These are phyloP conservation scores for Drosophila nr. perissopoda DNA, from an alignment of 2,888 invertebrate species.

Conservation along the genomic window DNA sequence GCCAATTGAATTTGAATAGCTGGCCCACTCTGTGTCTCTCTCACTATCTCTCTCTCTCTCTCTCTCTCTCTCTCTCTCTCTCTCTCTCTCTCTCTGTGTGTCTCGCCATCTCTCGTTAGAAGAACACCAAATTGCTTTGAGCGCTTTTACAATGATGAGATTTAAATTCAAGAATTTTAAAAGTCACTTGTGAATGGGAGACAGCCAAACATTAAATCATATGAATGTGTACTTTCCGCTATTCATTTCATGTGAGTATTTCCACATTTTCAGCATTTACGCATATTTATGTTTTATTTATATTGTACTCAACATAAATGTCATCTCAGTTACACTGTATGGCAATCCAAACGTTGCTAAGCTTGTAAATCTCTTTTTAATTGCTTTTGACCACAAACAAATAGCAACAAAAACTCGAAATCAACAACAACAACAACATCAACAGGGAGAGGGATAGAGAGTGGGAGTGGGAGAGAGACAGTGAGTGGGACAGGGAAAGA, in stretches of 20 bases:
- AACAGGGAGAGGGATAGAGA: no score
- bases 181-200: slow-evolving; percentile 20
- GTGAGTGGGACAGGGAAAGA: neutral
- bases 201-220: slow-evolving; percentile 12
- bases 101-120: neutral
- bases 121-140: neutral
- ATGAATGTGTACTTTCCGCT: slow-evolving; percentile 23
- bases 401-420: slow-evolving; percentile 63
- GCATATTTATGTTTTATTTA: slow-evolving; percentile 31
- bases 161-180: slow-evolving; percentile 23
- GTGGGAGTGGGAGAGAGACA: neutral
- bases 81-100: neutral
- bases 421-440: slow-evolving; percentile 4
- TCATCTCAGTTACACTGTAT: slow-evolving; percentile 14
- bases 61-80: no score
- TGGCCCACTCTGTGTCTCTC: neutral
- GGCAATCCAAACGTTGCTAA: slow-evolving; percentile 28
- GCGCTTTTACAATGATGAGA: slow-evolving; percentile 16
- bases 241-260: slow-evolving; percentile 23
- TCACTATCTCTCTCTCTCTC: neutral
- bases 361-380: slow-evolving; percentile 78
- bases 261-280: slow-evolving; percentile 21
- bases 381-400: slow-evolving; percentile 78
- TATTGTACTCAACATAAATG: slow-evolving; percentile 30
- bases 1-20: slow-evolving; percentile 29